Base-by-base conservation (phyloP, 2,888 invertebrate genomes). In the Noctua fimbriata region DNA sequence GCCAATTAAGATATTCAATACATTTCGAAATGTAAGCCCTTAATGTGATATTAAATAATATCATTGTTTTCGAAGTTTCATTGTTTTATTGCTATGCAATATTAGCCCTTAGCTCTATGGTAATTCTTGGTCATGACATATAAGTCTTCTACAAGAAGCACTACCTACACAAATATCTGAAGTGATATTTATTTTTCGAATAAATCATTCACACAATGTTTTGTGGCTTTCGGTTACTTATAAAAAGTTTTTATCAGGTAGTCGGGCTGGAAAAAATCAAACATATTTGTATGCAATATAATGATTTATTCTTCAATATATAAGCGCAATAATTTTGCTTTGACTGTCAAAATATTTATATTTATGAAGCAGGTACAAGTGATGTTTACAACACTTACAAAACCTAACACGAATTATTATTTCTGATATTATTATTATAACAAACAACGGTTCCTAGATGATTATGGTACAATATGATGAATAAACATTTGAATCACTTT, bases 281-380 rank as follows among this genome's bases (percentile, higher is more conserved):
- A 93, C 89, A 92, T 89, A 91, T 81, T 81, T 76, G 78, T 93
- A 94, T 95, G 93, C 94, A 95, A 96, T 96, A 96, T 95, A 95
- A 94, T 95, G 94, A 95, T 96, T 96, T 96, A 96, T 96, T 96
- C 92, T 95, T 95, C 93, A 94, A 95, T 96, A 95, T 92, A 94
- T 95, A 97, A 96, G 97, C 97, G 95, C 96, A 96, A 94, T 96
- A 95, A 97, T 95, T 97, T 96, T 97, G 97, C 97, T 97, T 97
- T 96, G 97, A 95, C 94, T 95, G 95, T 94, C 94, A 95, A 95
- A 95, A 95, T 96, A 96, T 96, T 94, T 92, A 94, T 95, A 93
- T 92, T 93, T 93, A 94, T 92, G 93, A 96, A 96, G 96, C 96
- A 97, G 96, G 96, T 96, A 97, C 96, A 95, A 95, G 95, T 96